These are phyloP conservation scores for Paramormyrops hopkinsi DNA, from an alignment of 2,797 vertebrate genomes.

Conservation along the genomic window DNA sequence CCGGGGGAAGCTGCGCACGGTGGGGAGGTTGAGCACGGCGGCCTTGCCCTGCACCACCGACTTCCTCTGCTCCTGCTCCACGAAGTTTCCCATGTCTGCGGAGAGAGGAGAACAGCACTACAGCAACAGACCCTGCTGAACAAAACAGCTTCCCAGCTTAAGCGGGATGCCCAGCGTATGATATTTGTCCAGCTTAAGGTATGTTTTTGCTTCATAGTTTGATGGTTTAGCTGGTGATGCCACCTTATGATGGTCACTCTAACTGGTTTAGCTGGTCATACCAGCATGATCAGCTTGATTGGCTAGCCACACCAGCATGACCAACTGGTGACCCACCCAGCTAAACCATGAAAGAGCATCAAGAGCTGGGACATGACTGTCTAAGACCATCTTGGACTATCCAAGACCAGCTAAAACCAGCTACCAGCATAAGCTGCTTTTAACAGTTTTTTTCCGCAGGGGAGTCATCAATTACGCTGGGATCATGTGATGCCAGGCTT, in stretches of 20 bases:
- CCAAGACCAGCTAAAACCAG: neutral
- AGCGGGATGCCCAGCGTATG: neutral
- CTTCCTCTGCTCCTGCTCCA: slow-evolving; percentile 66
- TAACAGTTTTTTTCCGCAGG: neutral
- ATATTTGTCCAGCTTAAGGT: neutral
- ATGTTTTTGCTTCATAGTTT: neutral
- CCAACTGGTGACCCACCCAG: neutral
- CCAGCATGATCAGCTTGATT: neutral
- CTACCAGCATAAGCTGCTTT: neutral
- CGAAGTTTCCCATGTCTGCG: slow-evolving; percentile 77
- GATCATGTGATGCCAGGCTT: neutral
- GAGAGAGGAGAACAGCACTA: slow-evolving; percentile 22
- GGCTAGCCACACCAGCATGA: neutral
- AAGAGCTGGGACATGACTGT: neutral
- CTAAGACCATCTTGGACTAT: neutral
- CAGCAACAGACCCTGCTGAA: neutral
- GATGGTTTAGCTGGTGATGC: neutral
- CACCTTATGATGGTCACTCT: neutral
- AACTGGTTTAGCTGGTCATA: neutral
- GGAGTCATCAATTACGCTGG: neutral
- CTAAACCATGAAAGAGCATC: neutral
- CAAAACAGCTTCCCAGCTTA: neutral
- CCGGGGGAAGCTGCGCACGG: slow-evolving; percentile 69
- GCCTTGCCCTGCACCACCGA: slow-evolving; percentile 70
- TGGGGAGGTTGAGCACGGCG: slow-evolving; percentile 66